Conservation (phyloP, 2,888 invertebrate genomes). For the Athetis lepigone region DNA sequence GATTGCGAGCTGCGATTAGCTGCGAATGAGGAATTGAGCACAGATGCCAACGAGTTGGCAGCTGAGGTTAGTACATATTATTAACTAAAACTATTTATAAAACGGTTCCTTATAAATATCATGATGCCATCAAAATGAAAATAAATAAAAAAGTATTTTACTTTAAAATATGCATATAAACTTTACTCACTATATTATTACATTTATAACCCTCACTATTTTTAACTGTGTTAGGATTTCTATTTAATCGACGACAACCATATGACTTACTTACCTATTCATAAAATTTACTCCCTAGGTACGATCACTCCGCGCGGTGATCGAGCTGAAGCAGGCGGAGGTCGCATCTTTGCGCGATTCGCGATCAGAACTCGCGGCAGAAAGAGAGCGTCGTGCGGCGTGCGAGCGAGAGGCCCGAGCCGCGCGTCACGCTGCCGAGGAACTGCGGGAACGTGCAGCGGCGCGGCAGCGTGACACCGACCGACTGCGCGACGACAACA, state of each 20-base stretch:
- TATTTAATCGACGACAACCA: neutral
- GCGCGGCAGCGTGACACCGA: constrained; percentile 93
- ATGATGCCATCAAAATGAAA: constrained; percentile 36
- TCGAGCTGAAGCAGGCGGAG: constrained; percentile 97
- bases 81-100: constrained; percentile 53
- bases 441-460: constrained; percentile 95
- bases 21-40: constrained; percentile 85
- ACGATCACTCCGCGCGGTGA: constrained; percentile 95
- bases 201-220: no score
- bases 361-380: constrained; percentile 92
- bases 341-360: constrained; percentile 94
- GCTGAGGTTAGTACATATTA: constrained; percentile 79
- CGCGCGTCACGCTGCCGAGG: constrained; percentile 96
- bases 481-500: constrained; percentile 91
- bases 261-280: neutral
- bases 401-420: constrained; percentile 94
- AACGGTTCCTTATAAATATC: constrained; percentile 48
- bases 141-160: no score
- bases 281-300: constrained; percentile 68
- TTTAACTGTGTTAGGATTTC: neutral
- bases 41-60: constrained; percentile 85
- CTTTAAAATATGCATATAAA: no score
- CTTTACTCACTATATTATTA: neutral
- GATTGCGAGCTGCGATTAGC: constrained; percentile 80
- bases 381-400: constrained; percentile 93